These are phyloP conservation scores for Ctenomys sociabilis DNA, from an alignment of 2,113 vertebrate species.

Conservation along the genomic window DNA sequence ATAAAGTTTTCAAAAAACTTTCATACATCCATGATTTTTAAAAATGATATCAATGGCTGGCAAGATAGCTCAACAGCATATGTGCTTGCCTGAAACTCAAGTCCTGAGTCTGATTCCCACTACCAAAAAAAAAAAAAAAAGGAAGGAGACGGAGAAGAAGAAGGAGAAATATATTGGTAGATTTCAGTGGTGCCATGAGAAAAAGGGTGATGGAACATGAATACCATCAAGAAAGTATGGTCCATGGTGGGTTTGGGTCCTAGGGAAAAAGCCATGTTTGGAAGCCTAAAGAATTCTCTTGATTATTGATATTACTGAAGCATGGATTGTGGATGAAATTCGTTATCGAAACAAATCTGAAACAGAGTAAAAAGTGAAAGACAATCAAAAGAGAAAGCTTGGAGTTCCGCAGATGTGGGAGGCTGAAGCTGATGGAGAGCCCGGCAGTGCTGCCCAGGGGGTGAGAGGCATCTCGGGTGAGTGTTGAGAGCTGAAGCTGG, in stretches of 20 bases:
- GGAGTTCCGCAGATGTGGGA: not conserved
- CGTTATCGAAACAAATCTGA: not conserved
- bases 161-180: not conserved
- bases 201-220: not conserved
- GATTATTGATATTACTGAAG: not conserved
- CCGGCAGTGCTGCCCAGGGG: not conserved
- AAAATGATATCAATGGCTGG: not conserved
- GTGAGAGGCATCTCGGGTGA: not conserved
- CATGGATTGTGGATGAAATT: not conserved
- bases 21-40: not conserved
- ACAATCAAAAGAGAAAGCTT: not conserved
- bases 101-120: too few relatives aligned
- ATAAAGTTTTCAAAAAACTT: not conserved
- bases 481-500: not conserved
- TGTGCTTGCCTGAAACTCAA: too few relatives aligned
- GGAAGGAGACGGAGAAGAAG: too few relatives aligned
- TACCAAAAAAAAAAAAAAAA: too few relatives aligned
- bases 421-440: not conserved
- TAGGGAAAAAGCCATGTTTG: not conserved
- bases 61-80: too few relatives aligned
- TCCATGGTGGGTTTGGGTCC: not conserved
- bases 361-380: not conserved
- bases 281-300: not conserved
- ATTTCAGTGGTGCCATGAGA: not conserved
- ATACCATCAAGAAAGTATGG: not conserved